These are phyloP conservation scores for Drosophila fulvimacula DNA, from an alignment of 2,888 invertebrate genomes.

Conservation along the genomic window DNA sequence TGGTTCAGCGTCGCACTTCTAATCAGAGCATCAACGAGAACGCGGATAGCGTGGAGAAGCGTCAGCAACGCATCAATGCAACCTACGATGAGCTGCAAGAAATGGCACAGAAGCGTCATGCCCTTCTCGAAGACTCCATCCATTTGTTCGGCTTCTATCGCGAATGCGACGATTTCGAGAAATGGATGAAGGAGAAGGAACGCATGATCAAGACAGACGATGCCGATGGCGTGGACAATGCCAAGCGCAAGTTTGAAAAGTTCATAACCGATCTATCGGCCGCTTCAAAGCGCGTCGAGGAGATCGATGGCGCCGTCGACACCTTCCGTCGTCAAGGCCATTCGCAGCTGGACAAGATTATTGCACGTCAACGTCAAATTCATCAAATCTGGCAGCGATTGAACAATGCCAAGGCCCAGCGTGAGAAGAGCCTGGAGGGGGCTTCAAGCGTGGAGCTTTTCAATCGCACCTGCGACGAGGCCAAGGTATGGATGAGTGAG, in stretches of 20 bases:
- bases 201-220: constrained; percentile 92
- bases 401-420: constrained; percentile 93
- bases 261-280: constrained; percentile 98
- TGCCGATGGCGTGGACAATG: constrained; percentile 95
- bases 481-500: constrained; percentile 98
- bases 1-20: constrained; percentile 84
- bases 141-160: constrained; percentile 96
- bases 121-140: constrained; percentile 95
- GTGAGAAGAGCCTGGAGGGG: constrained; percentile 96
- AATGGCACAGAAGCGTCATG: constrained; percentile 91
- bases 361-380: constrained; percentile 91
- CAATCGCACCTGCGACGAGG: constrained; percentile 97
- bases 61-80: constrained; percentile 91
- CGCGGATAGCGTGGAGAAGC: constrained; percentile 90
- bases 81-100: constrained; percentile 93
- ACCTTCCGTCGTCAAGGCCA: constrained; percentile 94
- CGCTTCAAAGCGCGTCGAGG: constrained; percentile 95
- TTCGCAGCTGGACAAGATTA: constrained; percentile 92
- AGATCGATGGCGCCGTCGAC: constrained; percentile 94
- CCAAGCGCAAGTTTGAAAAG: constrained; percentile 98
- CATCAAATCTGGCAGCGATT: constrained; percentile 95
- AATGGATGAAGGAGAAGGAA: constrained; percentile 98
- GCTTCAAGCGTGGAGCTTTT: constrained; percentile 97
- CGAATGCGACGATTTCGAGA: constrained; percentile 98
- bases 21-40: constrained; percentile 86